Base-by-base conservation (phyloP, 1,140 invertebrate genomes). In the Coenobita brevimanus region DNA sequence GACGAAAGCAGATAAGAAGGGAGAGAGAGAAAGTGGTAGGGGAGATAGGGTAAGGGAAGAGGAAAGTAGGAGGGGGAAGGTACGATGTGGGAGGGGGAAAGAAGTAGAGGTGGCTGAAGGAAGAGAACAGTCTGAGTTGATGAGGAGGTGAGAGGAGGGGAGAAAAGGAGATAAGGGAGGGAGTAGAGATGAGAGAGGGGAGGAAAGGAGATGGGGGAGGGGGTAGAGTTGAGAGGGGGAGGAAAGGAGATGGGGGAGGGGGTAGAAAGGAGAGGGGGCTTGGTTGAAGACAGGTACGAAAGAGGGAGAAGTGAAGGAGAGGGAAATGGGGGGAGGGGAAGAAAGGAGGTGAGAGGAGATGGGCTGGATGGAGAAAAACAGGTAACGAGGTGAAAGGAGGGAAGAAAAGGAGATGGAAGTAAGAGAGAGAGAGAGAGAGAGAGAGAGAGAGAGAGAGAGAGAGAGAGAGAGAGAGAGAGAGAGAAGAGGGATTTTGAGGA, bases 391-490 rank as follows among this genome's bases (percentile, higher is more conserved):
- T 24, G 10, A 33, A 21, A 33, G 41, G 41, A 41, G 33, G 41
- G 73, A 41, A 3, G n/a, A 0, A 38, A 8, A 38, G 41, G 38
- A 17, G 15, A 24, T 10, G 36, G 38, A 17, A 24, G 4, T 54
- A 24, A 79, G 46, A 79, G 46, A 79, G 46, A 79, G 46, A 79
- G 76, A 79, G 76, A 79, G 76, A 79, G 46, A 79, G 76, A 79
- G 76, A 79, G 46, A 79, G 76, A 54, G 46, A 79, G 76, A 57
- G 46, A 79, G 41, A 79, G 76, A 79, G 76, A 79, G 46, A 79
- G n/a, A 15, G n/a, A 54, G 76, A 79, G 1, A 79, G 6, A 79
- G 76, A 79, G 41, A 17, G 43, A 79, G 76, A 24, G 36, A 43
- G 0, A 36, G n/a, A n/a, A n/a, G n/a, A n/a, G n/a, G n/a, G n/a